Evolutionary conservation across 2,888 invertebrate species (phyloP), one percentile per base, ranked within the genome.

Genomic region (Archaeoteleia sp.): DNA sequence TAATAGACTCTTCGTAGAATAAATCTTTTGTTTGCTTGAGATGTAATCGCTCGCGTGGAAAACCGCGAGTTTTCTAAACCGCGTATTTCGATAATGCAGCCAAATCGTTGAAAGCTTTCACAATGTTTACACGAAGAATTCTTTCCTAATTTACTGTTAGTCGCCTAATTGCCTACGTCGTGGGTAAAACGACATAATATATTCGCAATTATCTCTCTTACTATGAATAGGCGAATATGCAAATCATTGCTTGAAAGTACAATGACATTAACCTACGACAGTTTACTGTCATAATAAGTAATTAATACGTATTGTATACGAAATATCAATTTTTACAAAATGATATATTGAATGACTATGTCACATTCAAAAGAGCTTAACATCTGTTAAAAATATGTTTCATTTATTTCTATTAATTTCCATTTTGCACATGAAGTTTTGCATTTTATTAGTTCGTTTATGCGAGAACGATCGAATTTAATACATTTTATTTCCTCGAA

Each of bases 21-120:
- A 30, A 10, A 30, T 30, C n/a, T 20, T 40, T 23, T 12, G 9
- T 40, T 8, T 10, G 8, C 1, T 2, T 27, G 15, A 2, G 14
- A 29, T 42, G 27, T 8, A 13, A n/a, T 27, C 39, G n/a, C 17
- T 17, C n/a, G n/a, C 20, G 14, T 17, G 4, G 39, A 10, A 43
- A 5, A 23, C 14, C 42, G 13, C 25, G 27, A 27, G 8, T 27
- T 42, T 25, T 23, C 27, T 23, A 35, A 35, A 35, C 35, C 35
- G 35, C 35, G 30, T 10, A 9, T 10, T 30, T n/a, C 30, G 30
- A 35, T 14, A 35, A 35, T 5, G n/a, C n/a, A 17, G 13, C 35
- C 35, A 14, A 35, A 35, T 14, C 15, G 35, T 14, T 15, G 35
- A 13, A 4, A 35, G n/a, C 35, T 35, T 35, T 35, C 35, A 35